Evolutionary conservation across 2,113 vertebrate genomes (phyloP).

Genomic region (Oryctolagus cuniculus): mOryCun1.1 NC_091442.1:4823501-4824000

Average conservation of each 20-base stretch:
- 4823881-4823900: neutral
- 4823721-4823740: slow-evolving; percentile 74
- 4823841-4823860: neutral
- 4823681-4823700: slow-evolving; percentile 70
- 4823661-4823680: slow-evolving; percentile 84
- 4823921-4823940: slow-evolving; percentile 12
- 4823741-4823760: slow-evolving; percentile 80
- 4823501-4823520: neutral
- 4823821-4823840: neutral
- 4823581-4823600: slow-evolving; percentile 79
- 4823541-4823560: slow-evolving; percentile 4
- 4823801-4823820: neutral
- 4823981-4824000: slow-evolving; percentile 64
- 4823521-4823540: slow-evolving; percentile 22
- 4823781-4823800: neutral
- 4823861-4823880: no score
- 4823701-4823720: slow-evolving; percentile 76
- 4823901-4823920: slow-evolving; percentile 6
- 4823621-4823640: slow-evolving; percentile 88
- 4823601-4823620: slow-evolving; percentile 84
- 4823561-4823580: slow-evolving; percentile 85
- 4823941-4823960: slow-evolving; percentile 56
- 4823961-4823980: neutral
- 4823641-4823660: slow-evolving; percentile 84
- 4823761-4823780: slow-evolving; percentile 19